These are phyloP conservation scores for Mastigias papua DNA, from an alignment of 30 jellyfish, hydroid and myxozoan species.

Conservation along the genomic window DNA sequence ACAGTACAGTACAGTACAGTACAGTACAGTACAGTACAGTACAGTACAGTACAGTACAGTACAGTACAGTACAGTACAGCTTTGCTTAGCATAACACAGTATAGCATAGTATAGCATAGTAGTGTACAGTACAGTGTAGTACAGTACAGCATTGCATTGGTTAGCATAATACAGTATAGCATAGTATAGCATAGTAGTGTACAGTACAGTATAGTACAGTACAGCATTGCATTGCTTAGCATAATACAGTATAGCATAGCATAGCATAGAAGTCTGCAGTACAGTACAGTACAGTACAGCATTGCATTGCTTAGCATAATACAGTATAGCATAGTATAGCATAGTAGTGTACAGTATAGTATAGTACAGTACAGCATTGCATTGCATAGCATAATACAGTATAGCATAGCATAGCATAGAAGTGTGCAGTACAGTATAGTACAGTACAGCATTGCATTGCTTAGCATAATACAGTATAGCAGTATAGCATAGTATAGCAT, in stretches of 20 bases:
- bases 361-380: not conserved
- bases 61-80: conserved; percentile 15
- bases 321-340: too few species aligned
- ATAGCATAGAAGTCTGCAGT: not conserved
- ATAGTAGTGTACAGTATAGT: not conserved
- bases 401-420: too few species aligned
- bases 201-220: too few species aligned
- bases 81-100: not conserved
- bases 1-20: conserved; percentile 7
- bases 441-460: not conserved
- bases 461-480: not conserved
- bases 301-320: too few species aligned
- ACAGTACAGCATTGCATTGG: not conserved
- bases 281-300: not conserved
- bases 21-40: not conserved
- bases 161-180: too few species aligned
- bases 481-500: not conserved
- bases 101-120: too few species aligned
- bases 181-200: too few species aligned
- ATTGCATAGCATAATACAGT: too few species aligned
- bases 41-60: not conserved
- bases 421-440: not conserved
- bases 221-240: not conserved
- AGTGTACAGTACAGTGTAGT: conserved; percentile 9
- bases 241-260: not conserved